Base-by-base conservation (phyloP, 2,888 invertebrate species). In the Mesorhabditis spiculigera region DNA sequence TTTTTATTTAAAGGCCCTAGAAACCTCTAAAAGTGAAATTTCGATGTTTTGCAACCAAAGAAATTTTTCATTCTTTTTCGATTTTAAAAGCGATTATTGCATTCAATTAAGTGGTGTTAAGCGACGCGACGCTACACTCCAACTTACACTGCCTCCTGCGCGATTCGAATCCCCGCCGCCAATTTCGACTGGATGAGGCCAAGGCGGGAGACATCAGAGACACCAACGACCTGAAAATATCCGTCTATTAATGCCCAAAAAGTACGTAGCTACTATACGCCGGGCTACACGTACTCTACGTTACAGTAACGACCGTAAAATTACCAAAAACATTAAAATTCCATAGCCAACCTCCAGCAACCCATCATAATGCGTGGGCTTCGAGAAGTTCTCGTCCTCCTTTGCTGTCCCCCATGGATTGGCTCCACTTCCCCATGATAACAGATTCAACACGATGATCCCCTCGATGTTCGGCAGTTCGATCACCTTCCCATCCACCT, bases 381-480 rank as follows among this genome's bases (percentile, higher is more conserved):
- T 94, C 85, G 91, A 92, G 90, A 98, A 99, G 5, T 74, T 74
- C 87, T 93, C 93, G 89, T 96, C 95, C 88, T 98, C 98, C 88
- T 93, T 94, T 88, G 97, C 96, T 69, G 94, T 93, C 77, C 98
- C 98, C 98, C 98, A 99, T 6, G 97, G 96, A 82, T 98, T 99
- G 63, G 98, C 96, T 77, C 98, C 98, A 69, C 95, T 95, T 76
- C 96, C 98, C 98, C 98, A 95, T 94, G 96, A 96, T 87, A 97
- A 91, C 89, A 99, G 97, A 89, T 99, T 99, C 83, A 99, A 90
- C 86, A 99, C 96, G 87, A 99, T 95, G 86, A 99, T 95, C 84
- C 98, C 98, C 89, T 99, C 98, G 72, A 98, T 93, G 44, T 78
- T 75, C 67, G 98, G 98, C 86, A 99, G 89, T 79, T 96, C 95